Percentiles rank a stretch among this genome's conserved stretches.
These are phyloP conservation scores for Strongylocentrotus purpuratus DNA, from an alignment of 35 echinoderm and acorn worm genomes.

Conservation along the genomic window DNA sequence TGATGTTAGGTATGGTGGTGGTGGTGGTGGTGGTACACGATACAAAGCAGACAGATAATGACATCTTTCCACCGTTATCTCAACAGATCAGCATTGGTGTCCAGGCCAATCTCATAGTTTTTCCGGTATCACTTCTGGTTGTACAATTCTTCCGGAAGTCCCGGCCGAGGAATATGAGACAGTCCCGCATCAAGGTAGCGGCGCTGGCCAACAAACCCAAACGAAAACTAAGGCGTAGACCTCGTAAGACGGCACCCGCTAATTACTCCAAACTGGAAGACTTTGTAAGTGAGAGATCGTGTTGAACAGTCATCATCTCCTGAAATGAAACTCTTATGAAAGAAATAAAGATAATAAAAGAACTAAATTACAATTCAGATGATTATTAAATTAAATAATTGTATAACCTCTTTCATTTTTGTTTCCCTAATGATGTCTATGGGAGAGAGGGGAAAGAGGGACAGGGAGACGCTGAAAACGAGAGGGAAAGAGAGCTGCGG, in stretches of 20 bases:
- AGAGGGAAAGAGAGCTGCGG: too few species aligned
- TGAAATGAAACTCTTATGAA: too few species aligned
- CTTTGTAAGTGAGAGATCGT: conserved; percentile 23
- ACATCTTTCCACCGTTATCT: not conserved
- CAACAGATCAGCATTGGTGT: conserved; percentile 90
- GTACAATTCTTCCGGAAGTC: conserved; percentile 92
- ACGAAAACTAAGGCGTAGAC: not conserved
- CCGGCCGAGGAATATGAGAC: conserved; percentile 67
- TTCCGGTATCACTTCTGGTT: conserved; percentile 80
- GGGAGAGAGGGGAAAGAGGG: too few species aligned
- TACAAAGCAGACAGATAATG: not conserved
- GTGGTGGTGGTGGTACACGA: not conserved
- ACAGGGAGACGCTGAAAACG: too few species aligned
- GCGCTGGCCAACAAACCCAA: not conserved
- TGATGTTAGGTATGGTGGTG: not conserved
- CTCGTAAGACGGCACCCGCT: not conserved
- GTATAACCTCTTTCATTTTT: too few species aligned
- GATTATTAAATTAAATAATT: too few species aligned
- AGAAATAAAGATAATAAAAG: too few species aligned
- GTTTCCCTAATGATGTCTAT: too few species aligned
- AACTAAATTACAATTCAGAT: too few species aligned
- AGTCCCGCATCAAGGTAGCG: conserved; percentile 73
- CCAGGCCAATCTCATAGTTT: conserved; percentile 89
- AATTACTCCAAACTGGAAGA: conserved; percentile 41
- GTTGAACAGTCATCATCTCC: too few species aligned